Base-by-base conservation (phyloP, 2,113 vertebrate species). In the Hippocampus mohnikei region DNA sequence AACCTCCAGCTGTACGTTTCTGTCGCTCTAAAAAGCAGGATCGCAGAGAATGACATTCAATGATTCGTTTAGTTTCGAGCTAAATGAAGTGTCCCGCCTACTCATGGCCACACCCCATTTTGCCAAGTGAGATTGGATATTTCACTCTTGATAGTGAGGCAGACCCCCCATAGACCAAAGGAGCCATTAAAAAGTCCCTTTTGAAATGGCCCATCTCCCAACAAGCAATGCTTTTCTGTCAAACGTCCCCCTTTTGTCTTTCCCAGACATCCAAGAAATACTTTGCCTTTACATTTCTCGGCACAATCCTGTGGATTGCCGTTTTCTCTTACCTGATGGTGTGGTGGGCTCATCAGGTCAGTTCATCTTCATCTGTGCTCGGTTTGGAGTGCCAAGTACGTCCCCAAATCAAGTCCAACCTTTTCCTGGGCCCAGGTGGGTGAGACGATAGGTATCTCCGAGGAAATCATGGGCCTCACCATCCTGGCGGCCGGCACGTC, bases 291-390 rank as follows among this genome's bases (percentile, higher is more conserved):
- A 84, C 91, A 2, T 93, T 93, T 23, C 16, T 93, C 12, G 91
- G 91, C 66, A 82, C 89, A 59, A 92, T 93, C 76, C 37, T 90
- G 77, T 93, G 91, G 91, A 93, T 93, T 53, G 91, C 87, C 18
- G 72, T 84, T 11, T 93, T 91, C 86, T 92, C 91, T 67, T 93
- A 93, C 73, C 16, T 93, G 82, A 93, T 93, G 91, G 91, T 93
- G 79, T 93, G 90, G 90, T 88, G 90, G 90, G 91, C 91, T 73
- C 91, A 93, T 79, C 91, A 93, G 91, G 91, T 93, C 1, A 63
- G 86, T 75, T 73, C 58, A 70, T 25, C 37, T 25, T 20, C 33
- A 20, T 21, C 4, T 25, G 11, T 5, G 3, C 55, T 27, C 25
- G 27, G 3, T 27, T 25, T 27, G 5, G 23, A 56, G 55, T 58